Evolutionary conservation across 2,888 invertebrate species (phyloP).

Genomic region (Notocelia uddmanniana): DNA sequence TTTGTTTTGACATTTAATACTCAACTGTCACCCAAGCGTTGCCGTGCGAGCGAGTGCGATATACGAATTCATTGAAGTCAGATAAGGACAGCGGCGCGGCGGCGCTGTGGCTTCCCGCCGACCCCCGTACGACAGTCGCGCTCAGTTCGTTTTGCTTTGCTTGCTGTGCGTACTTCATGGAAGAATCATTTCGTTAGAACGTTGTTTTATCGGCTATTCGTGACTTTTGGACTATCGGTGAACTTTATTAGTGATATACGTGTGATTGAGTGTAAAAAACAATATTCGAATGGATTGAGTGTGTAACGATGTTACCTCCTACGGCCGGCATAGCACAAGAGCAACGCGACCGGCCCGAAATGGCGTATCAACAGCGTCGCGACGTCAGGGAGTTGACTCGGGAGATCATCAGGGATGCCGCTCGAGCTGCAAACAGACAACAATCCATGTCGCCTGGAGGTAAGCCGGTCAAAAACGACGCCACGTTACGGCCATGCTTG

Average conservation of each 20-base stretch:
- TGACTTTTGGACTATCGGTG: slow-evolving; percentile 52
- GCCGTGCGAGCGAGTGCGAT: slow-evolving; percentile 61
- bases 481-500: slow-evolving; percentile 86
- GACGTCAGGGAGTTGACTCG: slow-evolving; percentile 80
- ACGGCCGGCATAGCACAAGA: slow-evolving; percentile 81
- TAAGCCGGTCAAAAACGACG: slow-evolving; percentile 78
- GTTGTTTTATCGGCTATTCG: slow-evolving; percentile 51
- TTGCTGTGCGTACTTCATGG: slow-evolving; percentile 70
- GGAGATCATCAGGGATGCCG: slow-evolving; percentile 80
- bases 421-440: slow-evolving; percentile 76
- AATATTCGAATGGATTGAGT: slow-evolving; percentile 78
- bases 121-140: slow-evolving; percentile 78
- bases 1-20: slow-evolving; percentile 81
- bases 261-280: slow-evolving; percentile 62
- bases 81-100: slow-evolving; percentile 72
- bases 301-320: slow-evolving; percentile 80
- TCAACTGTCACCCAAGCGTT: slow-evolving; percentile 74
- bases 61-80: slow-evolving; percentile 52
- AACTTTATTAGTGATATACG: slow-evolving; percentile 55
- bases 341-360: slow-evolving; percentile 80
- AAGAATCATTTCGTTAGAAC: slow-evolving; percentile 65
- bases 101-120: slow-evolving; percentile 82
- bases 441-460: slow-evolving; percentile 81
- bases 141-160: slow-evolving; percentile 65
- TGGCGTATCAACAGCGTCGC: slow-evolving; percentile 81